Conservation (phyloP, 2,113 vertebrate genomes). For the Centropus unirufus region DNA sequence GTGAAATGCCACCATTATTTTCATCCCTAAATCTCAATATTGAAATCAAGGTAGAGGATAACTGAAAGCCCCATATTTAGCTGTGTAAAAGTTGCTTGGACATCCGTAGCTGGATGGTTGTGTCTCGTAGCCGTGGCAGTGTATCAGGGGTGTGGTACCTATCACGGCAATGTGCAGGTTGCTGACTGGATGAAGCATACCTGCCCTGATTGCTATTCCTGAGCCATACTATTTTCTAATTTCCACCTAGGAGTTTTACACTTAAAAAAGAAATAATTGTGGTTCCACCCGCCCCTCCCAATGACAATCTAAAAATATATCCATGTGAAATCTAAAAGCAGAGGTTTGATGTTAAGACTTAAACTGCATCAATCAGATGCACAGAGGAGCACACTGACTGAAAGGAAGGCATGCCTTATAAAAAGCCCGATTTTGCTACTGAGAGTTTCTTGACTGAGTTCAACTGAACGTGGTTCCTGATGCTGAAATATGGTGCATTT, state of each 20-base stretch:
- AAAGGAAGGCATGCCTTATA: neutral
- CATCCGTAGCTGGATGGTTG: neutral
- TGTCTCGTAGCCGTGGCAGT: neutral
- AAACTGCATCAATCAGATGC: neutral
- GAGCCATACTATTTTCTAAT: neutral
- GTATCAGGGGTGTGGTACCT: neutral
- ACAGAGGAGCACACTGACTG: neutral
- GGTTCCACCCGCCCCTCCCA: no score
- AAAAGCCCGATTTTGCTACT: neutral
- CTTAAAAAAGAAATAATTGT: neutral
- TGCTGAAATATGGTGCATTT: neutral
- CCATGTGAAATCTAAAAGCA: neutral
- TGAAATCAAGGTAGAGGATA: neutral
- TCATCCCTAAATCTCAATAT: neutral
- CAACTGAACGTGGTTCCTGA: neutral
- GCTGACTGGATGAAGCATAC: neutral
- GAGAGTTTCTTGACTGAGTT: neutral
- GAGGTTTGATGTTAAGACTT: neutral
- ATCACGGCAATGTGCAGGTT: neutral
- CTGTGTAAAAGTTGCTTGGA: neutral
- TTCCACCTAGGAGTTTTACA: neutral
- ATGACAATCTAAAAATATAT: neutral
- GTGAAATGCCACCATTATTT: slow-evolving; percentile 40
- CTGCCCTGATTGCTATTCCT: neutral
- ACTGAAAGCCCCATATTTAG: neutral